A percentile compares a stretch with the other conserved stretches of the same genome.
Conservation (phyloP, 2,888 invertebrate genomes). For the Allygus modestus region DNA sequence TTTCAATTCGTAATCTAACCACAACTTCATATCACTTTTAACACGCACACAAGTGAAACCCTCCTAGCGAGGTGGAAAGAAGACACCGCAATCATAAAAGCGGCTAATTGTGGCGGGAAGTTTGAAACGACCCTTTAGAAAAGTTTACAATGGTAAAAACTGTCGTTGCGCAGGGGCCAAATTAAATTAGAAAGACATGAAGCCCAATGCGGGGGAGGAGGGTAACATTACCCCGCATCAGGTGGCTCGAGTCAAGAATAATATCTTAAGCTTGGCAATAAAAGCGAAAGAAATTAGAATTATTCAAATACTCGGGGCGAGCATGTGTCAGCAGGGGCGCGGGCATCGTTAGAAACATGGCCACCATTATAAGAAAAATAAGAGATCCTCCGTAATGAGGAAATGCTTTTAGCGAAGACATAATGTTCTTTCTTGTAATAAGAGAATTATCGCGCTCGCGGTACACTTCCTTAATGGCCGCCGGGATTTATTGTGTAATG, state of each 20-base stretch:
- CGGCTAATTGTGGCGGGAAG: slow-evolving; percentile 37
- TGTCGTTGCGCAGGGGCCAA: slow-evolving; percentile 35
- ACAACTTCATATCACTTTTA: neutral
- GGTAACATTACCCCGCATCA: slow-evolving; percentile 47
- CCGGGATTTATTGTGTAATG: slow-evolving; percentile 58
- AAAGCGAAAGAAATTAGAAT: slow-evolving; percentile 59
- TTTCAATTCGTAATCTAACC: too few species aligned
- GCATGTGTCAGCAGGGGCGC: slow-evolving; percentile 53
- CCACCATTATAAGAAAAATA: slow-evolving; percentile 60
- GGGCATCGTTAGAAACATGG: slow-evolving; percentile 53
- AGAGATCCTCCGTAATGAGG: slow-evolving; percentile 70
- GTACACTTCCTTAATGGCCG: slow-evolving; percentile 52
- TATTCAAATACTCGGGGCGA: slow-evolving; percentile 58
- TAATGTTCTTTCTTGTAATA: slow-evolving; percentile 58
- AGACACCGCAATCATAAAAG: neutral
- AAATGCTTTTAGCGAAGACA: slow-evolving; percentile 71
- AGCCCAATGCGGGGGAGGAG: neutral
- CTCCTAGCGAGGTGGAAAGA: neutral
- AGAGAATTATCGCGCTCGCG: slow-evolving; percentile 56
- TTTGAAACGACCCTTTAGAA: slow-evolving; percentile 38
- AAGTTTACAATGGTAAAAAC: slow-evolving; percentile 54
- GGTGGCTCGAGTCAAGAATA: slow-evolving; percentile 53
- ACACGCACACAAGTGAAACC: neutral
- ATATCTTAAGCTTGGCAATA: slow-evolving; percentile 58
- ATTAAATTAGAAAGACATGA: slow-evolving; percentile 48